These are phyloP conservation scores for Microtus agrestis DNA, from an alignment of 2,797 vertebrate species.

Conservation along the genomic window DNA sequence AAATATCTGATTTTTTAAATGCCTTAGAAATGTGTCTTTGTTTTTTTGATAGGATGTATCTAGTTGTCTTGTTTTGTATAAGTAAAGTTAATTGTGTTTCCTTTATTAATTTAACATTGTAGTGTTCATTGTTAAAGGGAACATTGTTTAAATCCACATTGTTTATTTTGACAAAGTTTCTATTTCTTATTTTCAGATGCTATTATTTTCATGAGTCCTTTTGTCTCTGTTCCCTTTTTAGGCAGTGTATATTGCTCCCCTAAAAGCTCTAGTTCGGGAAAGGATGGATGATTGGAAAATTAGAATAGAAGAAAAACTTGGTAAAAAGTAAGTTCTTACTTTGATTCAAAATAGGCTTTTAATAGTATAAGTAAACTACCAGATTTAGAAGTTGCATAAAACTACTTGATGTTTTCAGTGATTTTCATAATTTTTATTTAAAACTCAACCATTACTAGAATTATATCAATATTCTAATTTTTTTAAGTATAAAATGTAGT, in stretches of 20 bases:
- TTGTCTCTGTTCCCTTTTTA: slow-evolving; percentile 75
- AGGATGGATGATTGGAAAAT: slow-evolving; percentile 98
- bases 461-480: neutral
- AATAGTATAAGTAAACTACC: slow-evolving; percentile 25
- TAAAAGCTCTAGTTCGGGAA: slow-evolving; percentile 98
- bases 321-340: slow-evolving; percentile 93
- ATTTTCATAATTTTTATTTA: slow-evolving; percentile 65
- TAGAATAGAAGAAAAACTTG: slow-evolving; percentile 96
- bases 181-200: slow-evolving; percentile 51
- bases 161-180: slow-evolving; percentile 35
- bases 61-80: slow-evolving; percentile 13
- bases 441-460: slow-evolving; percentile 22
- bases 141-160: neutral
- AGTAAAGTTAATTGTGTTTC: slow-evolving; percentile 40
- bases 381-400: slow-evolving; percentile 71
- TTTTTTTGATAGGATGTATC: neutral
- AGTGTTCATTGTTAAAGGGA: neutral
- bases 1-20: slow-evolving; percentile 37
- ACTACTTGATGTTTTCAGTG: slow-evolving; percentile 27
- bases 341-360: slow-evolving; percentile 45
- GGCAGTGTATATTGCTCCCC: slow-evolving; percentile 98
- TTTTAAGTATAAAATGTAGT: slow-evolving; percentile 63
- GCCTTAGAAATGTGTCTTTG: neutral
- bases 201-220: slow-evolving; percentile 63
- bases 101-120: slow-evolving; percentile 24